Base-by-base conservation (phyloP, 2,888 invertebrate species). In the Macrosoma leucophasiata region DNA sequence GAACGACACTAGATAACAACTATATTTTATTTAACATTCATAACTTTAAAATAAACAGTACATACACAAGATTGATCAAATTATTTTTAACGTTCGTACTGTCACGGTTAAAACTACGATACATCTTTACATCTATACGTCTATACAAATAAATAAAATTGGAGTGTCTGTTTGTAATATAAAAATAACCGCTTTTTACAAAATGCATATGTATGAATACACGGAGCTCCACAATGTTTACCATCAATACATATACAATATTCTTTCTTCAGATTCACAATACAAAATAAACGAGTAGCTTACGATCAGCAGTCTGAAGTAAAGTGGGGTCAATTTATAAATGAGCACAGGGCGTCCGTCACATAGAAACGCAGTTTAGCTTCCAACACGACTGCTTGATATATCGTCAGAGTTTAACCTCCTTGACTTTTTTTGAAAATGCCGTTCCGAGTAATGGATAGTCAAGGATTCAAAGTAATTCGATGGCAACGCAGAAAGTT, bases 241-340 rank as follows among this genome's bases (percentile, higher is more conserved):
- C n/a, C n/a, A n/a, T n/a, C n/a, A n/a, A n/a, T n/a, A n/a, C n/a
- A n/a, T n/a, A n/a, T n/a, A n/a, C n/a, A n/a, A n/a, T n/a, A n/a
- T n/a, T n/a, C n/a, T n/a, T n/a, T n/a, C n/a, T n/a, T n/a, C n/a
- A n/a, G n/a, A n/a, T n/a, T n/a, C n/a, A n/a, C n/a, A n/a, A n/a
- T n/a, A n/a, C n/a, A n/a, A n/a, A n/a, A 18, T 13, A 23, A 25
- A 43, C 29, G 22, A 37, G 29, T 36, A 35, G 12, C 22, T 22
- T 14, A 17, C 10, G 7, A 10, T 27, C 11, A 10, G 10, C 11
- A 15, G 17, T 48, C 47, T 48, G 50, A 47, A 50, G 54, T 45
- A 58, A 62, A 68, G 66, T 70, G 63, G 64, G 74, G 73, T 75
- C 75, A 74, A 73, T 75, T 66, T 74, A 76, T 75, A 75, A 75